Evolutionary conservation across 2,113 vertebrate species (phyloP), one percentile per base, ranked within the genome.

Genomic region (Guaruba guarouba): DNA sequence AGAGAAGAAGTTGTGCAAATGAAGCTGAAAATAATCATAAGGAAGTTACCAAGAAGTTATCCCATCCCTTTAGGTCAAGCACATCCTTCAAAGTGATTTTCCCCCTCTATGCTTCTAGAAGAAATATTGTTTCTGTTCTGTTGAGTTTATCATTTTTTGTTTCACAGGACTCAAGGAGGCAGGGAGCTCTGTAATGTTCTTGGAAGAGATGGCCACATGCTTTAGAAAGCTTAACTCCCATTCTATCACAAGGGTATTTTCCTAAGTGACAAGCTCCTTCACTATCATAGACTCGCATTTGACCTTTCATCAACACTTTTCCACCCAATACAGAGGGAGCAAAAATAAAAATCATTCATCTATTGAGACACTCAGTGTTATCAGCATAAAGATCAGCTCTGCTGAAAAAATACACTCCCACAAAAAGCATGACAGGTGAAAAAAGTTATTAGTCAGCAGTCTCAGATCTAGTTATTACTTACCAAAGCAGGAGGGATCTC

Each of bases 401-500:
- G 49, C 54, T 59, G 22, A 64, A 59, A 86, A 90, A 39, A 27
- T 22, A 77, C 13, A 68, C 52, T 92, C 69, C 33, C 66, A 88
- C 82, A 90, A 81, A 89, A 88, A 88, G 13, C 62, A 59, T 28
- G 48, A 82, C 61, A 76, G 74, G 51, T 29, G 25, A 87, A 59
- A 90, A 91, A 22, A 87, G 16, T 52, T 11, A 31, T n/a, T 48
- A 63, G 35, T 15, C 19, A 84, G 33, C 86, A 61, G 46, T 43
- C 77, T 89, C 76, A 78, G 48, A 62, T 52, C 59, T 86, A 81
- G 55, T 59, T 91, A 82, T 75, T n/a, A 95, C 97, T 98, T 98
- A 99, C 99, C 98, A 99, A 95, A 49, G 99, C 98, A 14, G 98
- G 98, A n/a, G 99, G 99, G 86, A 99, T 99, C 98, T 99, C 99